Base-by-base conservation (phyloP, 2,797 vertebrate genomes). In the Alfaro cultratus region DNA sequence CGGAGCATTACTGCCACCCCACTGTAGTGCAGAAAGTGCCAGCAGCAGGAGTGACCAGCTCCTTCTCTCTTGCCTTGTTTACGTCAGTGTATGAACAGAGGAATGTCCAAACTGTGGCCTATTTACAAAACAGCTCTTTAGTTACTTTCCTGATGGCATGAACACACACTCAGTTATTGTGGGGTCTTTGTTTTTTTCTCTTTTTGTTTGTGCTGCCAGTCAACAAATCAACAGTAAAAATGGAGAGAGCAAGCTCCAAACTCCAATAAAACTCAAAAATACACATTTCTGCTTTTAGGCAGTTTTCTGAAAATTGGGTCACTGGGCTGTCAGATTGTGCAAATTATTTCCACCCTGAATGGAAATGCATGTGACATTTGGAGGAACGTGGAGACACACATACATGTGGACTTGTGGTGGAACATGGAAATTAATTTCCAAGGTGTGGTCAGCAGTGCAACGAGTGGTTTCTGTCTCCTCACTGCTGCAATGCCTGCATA, bases 1-100 rank as follows among this genome's bases (percentile, higher is more conserved):
- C 78, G 89, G 92, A 93, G 86, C 92, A 89, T 89, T 90, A 92
- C 93, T 93, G 93, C 94, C 94, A 93, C 92, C 94, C 89, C 29
- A 88, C 90, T 91, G 91, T 89, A 86, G 90, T 67, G 81, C 43
- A 81, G 87, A 70, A 75, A 75, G 86, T 64, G 85, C 87, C 90
- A 89, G 83, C 84, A 76, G 83, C 86, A 91, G 86, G 72, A 89
- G 84, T 85, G 84, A 92, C 84, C 85, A 49, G 41, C 68, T 72
- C 41, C 68, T 49, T 83, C 81, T 78, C 83, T 80, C 80, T 49
- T 3, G 75, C 78, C 85, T 86, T 85, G 86, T 90, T 92, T 89
- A 91, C 88, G 80, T 91, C 90, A 90, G 78, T 82, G 78, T 82
- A 89, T 70, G 89, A 87, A 86, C 84, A 83, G 85, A 92, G 87